Conservation (phyloP, 2,888 invertebrate species). For the Scelioninae gen. 1 region DNA sequence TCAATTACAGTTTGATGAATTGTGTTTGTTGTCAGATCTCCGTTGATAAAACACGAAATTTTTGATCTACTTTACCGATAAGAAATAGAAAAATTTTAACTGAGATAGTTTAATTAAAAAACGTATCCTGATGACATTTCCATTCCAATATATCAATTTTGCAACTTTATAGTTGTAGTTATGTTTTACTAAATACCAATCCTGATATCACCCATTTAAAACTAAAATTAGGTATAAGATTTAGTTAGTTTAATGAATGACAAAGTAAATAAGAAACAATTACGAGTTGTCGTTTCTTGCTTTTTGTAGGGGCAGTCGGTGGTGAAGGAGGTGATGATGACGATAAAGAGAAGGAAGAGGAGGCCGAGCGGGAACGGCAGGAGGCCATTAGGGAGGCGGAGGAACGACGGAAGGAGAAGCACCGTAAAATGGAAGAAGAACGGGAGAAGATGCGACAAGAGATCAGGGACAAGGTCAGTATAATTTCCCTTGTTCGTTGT, state of each 20-base stretch:
- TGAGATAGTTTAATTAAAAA: too few relatives aligned
- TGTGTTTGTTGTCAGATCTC: too few relatives aligned
- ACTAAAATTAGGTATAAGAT: slow-evolving; percentile 37
- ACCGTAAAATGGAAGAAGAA: slow-evolving; percentile 99
- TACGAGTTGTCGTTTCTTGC: slow-evolving; percentile 67
- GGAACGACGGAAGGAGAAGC: slow-evolving; percentile 99
- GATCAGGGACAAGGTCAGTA: slow-evolving; percentile 98
- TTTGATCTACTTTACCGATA: too few relatives aligned
- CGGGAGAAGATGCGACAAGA: slow-evolving; percentile 99
- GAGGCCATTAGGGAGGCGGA: slow-evolving; percentile 99
- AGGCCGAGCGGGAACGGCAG: slow-evolving; percentile 98
- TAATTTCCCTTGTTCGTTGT: slow-evolving; percentile 54
- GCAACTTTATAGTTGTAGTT: too few relatives aligned
- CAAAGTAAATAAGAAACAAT: slow-evolving; percentile 53
- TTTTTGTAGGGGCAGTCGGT: slow-evolving; percentile 91
- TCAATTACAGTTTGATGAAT: too few relatives aligned
- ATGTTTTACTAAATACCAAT: too few relatives aligned
- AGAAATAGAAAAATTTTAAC: too few relatives aligned
- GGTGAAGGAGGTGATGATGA: slow-evolving; percentile 96
- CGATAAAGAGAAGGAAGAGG: slow-evolving; percentile 99
- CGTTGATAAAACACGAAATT: too few relatives aligned
- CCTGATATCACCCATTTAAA: slow-evolving; percentile 14
- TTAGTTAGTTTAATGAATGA: slow-evolving; percentile 53
- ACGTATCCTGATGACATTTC: too few relatives aligned
- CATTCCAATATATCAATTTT: too few relatives aligned